A percentile compares a stretch with the other conserved stretches of the same genome.
Evolutionary conservation across 2,113 vertebrate species (phyloP).

Genomic region (Aegithalos caudatus): DNA sequence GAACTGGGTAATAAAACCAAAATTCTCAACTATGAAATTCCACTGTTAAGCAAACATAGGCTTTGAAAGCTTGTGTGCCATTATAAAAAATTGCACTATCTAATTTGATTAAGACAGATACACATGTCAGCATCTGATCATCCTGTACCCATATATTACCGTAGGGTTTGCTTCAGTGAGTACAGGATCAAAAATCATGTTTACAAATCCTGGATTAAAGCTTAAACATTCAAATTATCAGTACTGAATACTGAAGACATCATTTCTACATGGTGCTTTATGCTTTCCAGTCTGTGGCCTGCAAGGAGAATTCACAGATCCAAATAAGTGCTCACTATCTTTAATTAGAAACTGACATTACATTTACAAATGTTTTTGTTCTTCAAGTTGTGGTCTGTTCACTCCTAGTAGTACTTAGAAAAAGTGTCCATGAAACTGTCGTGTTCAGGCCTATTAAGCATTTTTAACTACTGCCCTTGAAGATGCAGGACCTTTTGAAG

Average conservation of each 20-base stretch:
- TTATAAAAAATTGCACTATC: neutral
- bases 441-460: neutral
- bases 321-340: neutral
- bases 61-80: neutral
- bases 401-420: neutral
- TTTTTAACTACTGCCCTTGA: neutral
- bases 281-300: neutral
- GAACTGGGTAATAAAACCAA: neutral
- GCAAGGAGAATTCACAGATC: neutral
- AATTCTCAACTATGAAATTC: neutral
- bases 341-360: neutral
- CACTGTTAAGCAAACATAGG: neutral
- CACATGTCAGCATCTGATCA: accelerated
- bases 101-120: neutral
- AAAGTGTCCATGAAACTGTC: neutral
- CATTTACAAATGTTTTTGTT: neutral
- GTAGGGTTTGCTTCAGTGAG: neutral
- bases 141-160: neutral
- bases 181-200: neutral
- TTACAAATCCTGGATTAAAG: neutral
- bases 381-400: neutral
- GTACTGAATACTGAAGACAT: neutral
- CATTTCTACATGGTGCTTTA: neutral
- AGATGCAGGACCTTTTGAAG: neutral
- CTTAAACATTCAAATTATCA: neutral